Conservation (phyloP, 2,113 vertebrate genomes). For the Probosciger aterrimus region DNA sequence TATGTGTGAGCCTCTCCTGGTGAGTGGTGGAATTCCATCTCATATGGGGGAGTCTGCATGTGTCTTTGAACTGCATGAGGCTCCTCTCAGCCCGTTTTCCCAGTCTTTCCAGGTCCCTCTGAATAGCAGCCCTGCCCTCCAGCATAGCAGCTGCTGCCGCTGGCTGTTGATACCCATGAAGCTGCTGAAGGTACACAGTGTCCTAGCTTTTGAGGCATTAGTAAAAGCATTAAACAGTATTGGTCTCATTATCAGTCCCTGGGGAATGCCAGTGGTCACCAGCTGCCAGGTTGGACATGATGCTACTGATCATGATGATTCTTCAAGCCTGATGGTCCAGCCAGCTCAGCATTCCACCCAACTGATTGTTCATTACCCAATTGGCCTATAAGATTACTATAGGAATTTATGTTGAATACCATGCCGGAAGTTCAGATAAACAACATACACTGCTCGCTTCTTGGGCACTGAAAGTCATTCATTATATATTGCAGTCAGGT, state of each 20-base stretch:
- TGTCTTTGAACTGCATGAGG: background rate
- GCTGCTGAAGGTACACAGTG: background rate
- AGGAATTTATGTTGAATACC: background rate
- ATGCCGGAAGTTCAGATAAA: background rate
- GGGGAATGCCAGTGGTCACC: background rate
- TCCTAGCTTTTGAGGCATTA: background rate
- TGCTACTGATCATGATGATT: background rate
- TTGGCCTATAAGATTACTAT: background rate
- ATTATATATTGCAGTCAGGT: background rate
- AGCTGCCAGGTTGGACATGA: background rate
- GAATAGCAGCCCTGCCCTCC: background rate
- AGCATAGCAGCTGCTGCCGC: fast-evolving
- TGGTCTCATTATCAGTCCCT: background rate
- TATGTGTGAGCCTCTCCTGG: background rate
- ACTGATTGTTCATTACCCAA: fast-evolving
- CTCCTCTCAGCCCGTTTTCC: background rate
- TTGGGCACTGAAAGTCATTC: background rate
- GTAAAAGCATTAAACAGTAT: background rate
- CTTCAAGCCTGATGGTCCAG: background rate
- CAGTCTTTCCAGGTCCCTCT: background rate
- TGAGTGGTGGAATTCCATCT: background rate
- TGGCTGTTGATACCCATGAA: background rate
- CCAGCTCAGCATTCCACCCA: background rate
- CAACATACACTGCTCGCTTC: background rate
- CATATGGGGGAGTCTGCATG: fast-evolving